Evolutionary conservation across 2,888 invertebrate genomes (phyloP).

Genomic region (Poecilobothrus nobilitatus): DNA sequence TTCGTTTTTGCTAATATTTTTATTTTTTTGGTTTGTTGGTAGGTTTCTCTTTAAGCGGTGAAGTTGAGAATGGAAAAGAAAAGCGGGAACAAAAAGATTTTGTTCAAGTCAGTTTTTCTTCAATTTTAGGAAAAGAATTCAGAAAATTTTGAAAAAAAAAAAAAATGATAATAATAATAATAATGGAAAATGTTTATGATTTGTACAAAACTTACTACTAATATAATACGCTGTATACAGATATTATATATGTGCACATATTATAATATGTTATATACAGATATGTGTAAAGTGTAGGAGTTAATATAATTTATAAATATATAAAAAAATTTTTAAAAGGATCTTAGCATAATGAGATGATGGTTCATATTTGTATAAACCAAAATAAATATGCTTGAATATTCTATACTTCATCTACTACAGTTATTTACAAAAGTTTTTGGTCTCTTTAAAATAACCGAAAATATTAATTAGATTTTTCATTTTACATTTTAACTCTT

Average conservation of each 20-base stretch:
- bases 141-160: no score
- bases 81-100: background rate
- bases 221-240: background rate
- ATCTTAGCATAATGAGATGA: constrained; percentile 2
- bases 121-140: no score
- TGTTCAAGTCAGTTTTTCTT: background rate
- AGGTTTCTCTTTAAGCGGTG: no score
- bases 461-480: no score
- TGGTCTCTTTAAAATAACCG: no score
- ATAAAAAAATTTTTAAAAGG: background rate
- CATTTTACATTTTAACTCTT: no score
- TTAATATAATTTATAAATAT: background rate
- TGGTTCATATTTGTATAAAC: background rate
- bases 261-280: background rate
- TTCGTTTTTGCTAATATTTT: background rate
- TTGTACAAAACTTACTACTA: background rate
- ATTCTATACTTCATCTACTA: no score
- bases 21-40: no score
- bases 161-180: background rate
- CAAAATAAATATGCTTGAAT: no score
- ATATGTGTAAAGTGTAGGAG: background rate
- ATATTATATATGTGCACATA: background rate
- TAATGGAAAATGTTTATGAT: constrained; percentile 3
- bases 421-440: no score
- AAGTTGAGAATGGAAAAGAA: no score